Percentiles rank a stretch among this genome's conserved stretches.
These are phyloP conservation scores for Coelopa frigida DNA, from an alignment of 1,140 invertebrate genomes.

Conservation along the genomic window DNA sequence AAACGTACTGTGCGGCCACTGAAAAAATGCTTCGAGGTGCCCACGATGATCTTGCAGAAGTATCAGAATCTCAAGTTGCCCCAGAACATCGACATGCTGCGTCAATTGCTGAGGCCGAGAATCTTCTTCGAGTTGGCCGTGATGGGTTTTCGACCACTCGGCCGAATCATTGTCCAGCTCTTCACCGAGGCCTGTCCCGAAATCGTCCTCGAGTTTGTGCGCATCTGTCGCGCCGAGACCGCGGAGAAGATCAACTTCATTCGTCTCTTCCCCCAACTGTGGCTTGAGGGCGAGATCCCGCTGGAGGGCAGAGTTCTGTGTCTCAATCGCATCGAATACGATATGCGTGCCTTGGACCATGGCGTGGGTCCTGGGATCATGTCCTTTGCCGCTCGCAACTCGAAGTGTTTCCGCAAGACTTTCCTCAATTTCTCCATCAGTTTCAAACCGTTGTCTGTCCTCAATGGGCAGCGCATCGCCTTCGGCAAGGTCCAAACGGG, in stretches of 20 bases:
- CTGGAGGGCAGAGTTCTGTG: neutral
- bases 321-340: slow-evolving; percentile 2
- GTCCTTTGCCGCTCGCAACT: slow-evolving; percentile 31
- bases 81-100: slow-evolving; percentile 13
- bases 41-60: slow-evolving; percentile 4
- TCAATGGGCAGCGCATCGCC: slow-evolving; percentile 31
- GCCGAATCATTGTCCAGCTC: slow-evolving; percentile 27
- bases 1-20: neutral
- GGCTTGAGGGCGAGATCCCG: slow-evolving; percentile 26
- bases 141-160: slow-evolving; percentile 17
- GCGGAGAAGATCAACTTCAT: slow-evolving; percentile 12
- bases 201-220: slow-evolving; percentile 31
- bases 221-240: slow-evolving; percentile 17
- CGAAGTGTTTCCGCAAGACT: slow-evolving; percentile 16
- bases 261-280: slow-evolving; percentile 25
- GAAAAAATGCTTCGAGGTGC: neutral
- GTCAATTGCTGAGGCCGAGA: slow-evolving; percentile 30
- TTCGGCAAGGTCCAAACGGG: slow-evolving; percentile 33
- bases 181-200: slow-evolving; percentile 36
- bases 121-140: slow-evolving; percentile 28
- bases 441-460: slow-evolving; percentile 28
- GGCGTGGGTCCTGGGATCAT: slow-evolving; percentile 34
- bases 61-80: neutral
- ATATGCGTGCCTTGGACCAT: slow-evolving; percentile 21
- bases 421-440: slow-evolving; percentile 29